Evolutionary conservation across 2,888 invertebrate genomes (phyloP).

Genomic region (Habrosyne pyritoides): DNA sequence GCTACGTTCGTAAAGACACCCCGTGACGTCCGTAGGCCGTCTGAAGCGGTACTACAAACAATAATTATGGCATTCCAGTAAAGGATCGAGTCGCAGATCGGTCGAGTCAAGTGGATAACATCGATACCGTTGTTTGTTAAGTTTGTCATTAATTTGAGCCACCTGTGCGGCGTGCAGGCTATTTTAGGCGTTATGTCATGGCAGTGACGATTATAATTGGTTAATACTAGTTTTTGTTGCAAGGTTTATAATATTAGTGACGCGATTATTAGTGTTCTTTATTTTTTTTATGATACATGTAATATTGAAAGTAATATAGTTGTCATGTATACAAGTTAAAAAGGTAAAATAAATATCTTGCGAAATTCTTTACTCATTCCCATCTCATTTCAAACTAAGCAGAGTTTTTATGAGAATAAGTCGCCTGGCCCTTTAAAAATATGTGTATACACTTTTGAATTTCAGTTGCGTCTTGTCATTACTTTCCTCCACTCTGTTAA

Average conservation of each 20-base stretch:
- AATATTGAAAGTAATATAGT: too few species aligned
- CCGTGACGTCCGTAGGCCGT: conserved; percentile 42
- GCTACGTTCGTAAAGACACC: conserved; percentile 30
- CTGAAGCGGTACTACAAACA: conserved; percentile 31
- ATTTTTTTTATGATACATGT: too few species aligned
- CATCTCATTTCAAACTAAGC: too few species aligned
- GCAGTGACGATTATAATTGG: not conserved
- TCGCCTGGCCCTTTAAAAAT: too few species aligned
- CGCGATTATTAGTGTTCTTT: too few species aligned
- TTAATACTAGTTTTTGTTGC: not conserved
- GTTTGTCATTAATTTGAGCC: conserved; percentile 1
- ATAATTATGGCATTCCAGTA: conserved; percentile 35
- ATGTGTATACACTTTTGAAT: not conserved
- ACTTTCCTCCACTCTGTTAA: not conserved
- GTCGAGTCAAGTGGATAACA: conserved; percentile 39
- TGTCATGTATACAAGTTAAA: too few species aligned
- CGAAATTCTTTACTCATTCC: too few species aligned
- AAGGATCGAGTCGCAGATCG: conserved; percentile 30
- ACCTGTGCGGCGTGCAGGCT: not conserved
- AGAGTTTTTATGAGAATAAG: too few species aligned
- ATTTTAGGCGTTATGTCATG: conserved; percentile 6
- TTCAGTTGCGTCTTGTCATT: not conserved
- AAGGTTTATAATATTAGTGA: not conserved
- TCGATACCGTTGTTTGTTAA: conserved; percentile 9
- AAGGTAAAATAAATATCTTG: too few species aligned